These are phyloP conservation scores for Galerucella nymphaeae DNA, from an alignment of 2,888 invertebrate genomes.

Conservation along the genomic window DNA sequence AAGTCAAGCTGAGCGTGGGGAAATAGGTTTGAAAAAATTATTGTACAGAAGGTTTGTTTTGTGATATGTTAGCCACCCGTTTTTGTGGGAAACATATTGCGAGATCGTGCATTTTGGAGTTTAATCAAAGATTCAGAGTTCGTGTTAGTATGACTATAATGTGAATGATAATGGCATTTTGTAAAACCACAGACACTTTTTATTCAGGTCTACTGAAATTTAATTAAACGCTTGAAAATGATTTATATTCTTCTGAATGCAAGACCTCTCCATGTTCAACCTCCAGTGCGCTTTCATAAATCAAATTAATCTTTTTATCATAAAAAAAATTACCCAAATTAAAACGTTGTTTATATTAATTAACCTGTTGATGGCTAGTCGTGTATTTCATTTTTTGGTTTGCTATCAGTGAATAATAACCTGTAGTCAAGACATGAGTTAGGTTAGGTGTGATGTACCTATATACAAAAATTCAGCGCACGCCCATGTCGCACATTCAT, in stretches of 20 bases:
- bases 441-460: no score
- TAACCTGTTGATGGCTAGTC: not conserved
- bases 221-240: slow-evolving; percentile 35
- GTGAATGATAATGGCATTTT: slow-evolving; percentile 15
- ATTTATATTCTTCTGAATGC: slow-evolving; percentile 23
- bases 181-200: slow-evolving; percentile 23
- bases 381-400: no score
- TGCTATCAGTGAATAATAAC: no score
- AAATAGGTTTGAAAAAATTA: no score
- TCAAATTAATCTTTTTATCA: not conserved
- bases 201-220: slow-evolving; percentile 30
- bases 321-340: not conserved
- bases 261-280: not conserved
- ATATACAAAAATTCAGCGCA: no score
- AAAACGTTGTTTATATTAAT: not conserved
- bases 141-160: slow-evolving; percentile 17
- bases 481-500: no score
- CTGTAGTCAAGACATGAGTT: no score
- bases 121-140: slow-evolving; percentile 24
- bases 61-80: no score
- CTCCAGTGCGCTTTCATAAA: not conserved
- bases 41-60: no score
- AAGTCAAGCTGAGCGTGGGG: no score
- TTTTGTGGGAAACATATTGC: no score
- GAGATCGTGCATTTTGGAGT: slow-evolving; percentile 4